Percentiles rank a stretch among this genome's conserved stretches.
phyloP scores from a whole-genome alignment of 1,140 invertebrate species.

The Caerostris extrusa region DNA sequence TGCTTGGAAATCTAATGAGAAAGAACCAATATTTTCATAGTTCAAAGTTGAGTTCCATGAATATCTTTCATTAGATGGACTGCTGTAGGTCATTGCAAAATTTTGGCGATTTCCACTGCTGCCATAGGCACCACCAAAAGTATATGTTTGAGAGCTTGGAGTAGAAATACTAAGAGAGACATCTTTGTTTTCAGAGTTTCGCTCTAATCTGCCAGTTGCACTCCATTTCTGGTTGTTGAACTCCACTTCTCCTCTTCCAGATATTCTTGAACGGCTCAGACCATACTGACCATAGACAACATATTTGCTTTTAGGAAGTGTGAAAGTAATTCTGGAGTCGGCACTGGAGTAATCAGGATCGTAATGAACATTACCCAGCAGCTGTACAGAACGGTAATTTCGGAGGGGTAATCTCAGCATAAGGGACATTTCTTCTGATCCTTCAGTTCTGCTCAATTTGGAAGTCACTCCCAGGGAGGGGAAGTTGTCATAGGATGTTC shows the following conservation, averaged over 20 bases:
- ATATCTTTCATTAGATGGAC: conserved; percentile 38
- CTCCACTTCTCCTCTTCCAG: conserved; percentile 58
- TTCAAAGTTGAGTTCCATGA: conserved; percentile 26
- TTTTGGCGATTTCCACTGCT: not conserved
- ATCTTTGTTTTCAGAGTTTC: not conserved
- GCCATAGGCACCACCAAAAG: conserved; percentile 22
- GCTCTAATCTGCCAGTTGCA: conserved; percentile 36
- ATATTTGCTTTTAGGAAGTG: conserved; percentile 54
- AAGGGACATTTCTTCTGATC: conserved; percentile 77
- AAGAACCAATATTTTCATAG: not conserved
- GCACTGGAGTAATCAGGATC: conserved; percentile 30
- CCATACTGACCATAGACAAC: conserved; percentile 60
- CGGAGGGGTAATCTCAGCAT: conserved; percentile 59
- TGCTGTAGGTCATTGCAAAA: conserved; percentile 38
- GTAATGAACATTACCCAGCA: conserved; percentile 65
- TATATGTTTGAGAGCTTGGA: conserved; percentile 48
- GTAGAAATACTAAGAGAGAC: conserved; percentile 15
- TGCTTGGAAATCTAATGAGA: conserved; percentile 43
- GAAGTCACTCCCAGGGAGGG: conserved; percentile 58
- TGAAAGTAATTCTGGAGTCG: conserved; percentile 68
- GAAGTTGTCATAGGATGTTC: conserved; percentile 77
- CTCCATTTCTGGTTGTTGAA: conserved; percentile 43
- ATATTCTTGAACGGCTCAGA: conserved; percentile 51
- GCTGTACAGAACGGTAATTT: conserved; percentile 39
- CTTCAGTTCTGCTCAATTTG: conserved; percentile 69